Percentiles rank a stretch among this genome's conserved stretches.
Evolutionary conservation across 2,888 invertebrate species (phyloP).

Genomic region (Aphidoletes aphidimyza): DNA sequence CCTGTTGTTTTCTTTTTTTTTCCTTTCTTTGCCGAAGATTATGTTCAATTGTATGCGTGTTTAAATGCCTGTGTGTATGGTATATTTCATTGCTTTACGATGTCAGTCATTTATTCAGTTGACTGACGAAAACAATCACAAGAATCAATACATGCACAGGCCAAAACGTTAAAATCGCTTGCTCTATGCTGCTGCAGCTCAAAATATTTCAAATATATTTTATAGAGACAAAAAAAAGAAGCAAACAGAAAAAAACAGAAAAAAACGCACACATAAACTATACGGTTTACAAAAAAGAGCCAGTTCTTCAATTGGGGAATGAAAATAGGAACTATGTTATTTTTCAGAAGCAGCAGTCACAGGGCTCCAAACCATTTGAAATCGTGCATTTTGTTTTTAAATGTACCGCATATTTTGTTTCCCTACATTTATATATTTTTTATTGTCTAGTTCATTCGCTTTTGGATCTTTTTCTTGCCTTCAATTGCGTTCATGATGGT

Average conservation of each 20-base stretch:
- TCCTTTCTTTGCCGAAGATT: too few relatives aligned
- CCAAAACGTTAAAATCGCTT: neutral
- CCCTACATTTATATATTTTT: too few relatives aligned
- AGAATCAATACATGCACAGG: constrained; percentile 6
- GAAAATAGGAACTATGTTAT: neutral
- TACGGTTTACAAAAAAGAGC: too few relatives aligned
- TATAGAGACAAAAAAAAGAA: neutral
- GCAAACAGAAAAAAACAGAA: neutral
- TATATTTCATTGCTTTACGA: neutral
- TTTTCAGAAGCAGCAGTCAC: constrained; percentile 5
- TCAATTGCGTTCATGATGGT: neutral
- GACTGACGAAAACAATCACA: constrained; percentile 17
- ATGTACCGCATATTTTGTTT: too few relatives aligned
- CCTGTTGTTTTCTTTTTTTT: too few relatives aligned
- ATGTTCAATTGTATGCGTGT: neutral
- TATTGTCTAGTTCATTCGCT: too few relatives aligned
- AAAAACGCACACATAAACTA: too few relatives aligned
- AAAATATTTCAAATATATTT: too few relatives aligned
- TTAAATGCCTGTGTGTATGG: neutral
- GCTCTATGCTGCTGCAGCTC: neutral
- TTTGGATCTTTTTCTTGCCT: neutral
- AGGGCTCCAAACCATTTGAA: neutral
- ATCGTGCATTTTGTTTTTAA: neutral
- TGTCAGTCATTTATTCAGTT: neutral
- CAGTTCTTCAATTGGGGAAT: neutral